Conservation (phyloP, 2,888 invertebrate genomes). For the Ophion ventricosus region DNA sequence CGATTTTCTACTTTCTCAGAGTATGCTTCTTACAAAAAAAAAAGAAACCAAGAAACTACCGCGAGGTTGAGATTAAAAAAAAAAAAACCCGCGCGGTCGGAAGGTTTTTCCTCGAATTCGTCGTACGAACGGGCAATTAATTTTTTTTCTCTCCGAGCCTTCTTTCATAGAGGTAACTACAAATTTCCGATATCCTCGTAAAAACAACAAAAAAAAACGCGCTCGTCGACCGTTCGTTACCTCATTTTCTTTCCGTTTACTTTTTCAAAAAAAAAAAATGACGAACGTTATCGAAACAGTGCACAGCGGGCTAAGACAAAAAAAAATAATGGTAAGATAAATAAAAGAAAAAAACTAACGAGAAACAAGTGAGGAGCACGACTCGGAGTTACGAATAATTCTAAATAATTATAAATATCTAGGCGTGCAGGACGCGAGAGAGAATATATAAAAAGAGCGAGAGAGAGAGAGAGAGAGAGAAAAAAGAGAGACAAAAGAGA, state of each 20-base stretch:
- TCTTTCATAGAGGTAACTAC: neutral
- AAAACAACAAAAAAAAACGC: neutral
- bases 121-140: neutral
- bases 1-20: neutral
- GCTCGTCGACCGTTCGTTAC: neutral
- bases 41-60: neutral
- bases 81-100: conserved; percentile 6
- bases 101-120: neutral
- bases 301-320: conserved; percentile 57
- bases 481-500: neutral
- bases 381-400: conserved; percentile 46
- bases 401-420: conserved; percentile 48
- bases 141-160: neutral
- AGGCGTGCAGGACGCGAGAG: conserved; percentile 55
- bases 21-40: neutral
- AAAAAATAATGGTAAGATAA: neutral
- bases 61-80: conserved; percentile 4
- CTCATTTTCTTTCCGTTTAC: neutral
- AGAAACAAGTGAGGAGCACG: conserved; percentile 20
- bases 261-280: conserved; percentile 28
- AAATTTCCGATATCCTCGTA: neutral
- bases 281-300: conserved; percentile 48
- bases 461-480: neutral
- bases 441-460: conserved; percentile 10
- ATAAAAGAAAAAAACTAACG: conserved; percentile 30